Evolutionary conservation across 35 echinoderm and acorn worm genomes (phyloP).

Genomic region (Heliocidaris erythrogramma): DNA sequence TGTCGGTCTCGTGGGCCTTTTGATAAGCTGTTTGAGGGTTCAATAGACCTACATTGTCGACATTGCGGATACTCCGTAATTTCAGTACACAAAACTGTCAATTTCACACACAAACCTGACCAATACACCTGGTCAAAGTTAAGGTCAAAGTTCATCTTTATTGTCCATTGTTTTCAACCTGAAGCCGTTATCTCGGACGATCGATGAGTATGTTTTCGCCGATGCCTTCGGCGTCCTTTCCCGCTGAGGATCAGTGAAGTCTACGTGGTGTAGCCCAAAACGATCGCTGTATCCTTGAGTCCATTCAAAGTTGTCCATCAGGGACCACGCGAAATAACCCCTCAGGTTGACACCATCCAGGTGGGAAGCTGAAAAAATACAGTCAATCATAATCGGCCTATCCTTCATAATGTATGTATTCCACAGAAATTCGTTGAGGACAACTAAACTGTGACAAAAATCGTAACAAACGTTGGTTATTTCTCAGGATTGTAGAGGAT

Average conservation of each 20-base stretch:
- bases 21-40: no score
- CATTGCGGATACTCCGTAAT: no score
- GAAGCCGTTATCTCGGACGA: constrained; percentile 43
- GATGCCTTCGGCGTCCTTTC: constrained; percentile 12
- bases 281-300: constrained; percentile 36
- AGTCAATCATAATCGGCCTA: not conserved
- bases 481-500: no score
- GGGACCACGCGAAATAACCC: constrained; percentile 64
- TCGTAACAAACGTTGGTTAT: no score
- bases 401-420: not conserved
- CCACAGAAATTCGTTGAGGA: no score
- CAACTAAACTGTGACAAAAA: no score
- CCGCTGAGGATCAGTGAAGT: constrained; percentile 49
- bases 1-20: no score
- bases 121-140: no score
- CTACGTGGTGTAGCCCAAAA: constrained; percentile 55
- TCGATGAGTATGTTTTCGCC: not conserved
- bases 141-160: not conserved
- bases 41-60: no score
- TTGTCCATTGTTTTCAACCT: not conserved
- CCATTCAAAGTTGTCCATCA: constrained; percentile 74
- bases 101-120: no score
- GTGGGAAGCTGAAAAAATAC: not conserved
- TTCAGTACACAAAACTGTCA: no score
- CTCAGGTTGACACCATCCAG: constrained; percentile 40